A percentile compares a stretch with the other conserved stretches of the same genome.
phyloP scores from a whole-genome alignment of 2,888 invertebrate genomes.

The Polydesmus complanatus region DNA sequence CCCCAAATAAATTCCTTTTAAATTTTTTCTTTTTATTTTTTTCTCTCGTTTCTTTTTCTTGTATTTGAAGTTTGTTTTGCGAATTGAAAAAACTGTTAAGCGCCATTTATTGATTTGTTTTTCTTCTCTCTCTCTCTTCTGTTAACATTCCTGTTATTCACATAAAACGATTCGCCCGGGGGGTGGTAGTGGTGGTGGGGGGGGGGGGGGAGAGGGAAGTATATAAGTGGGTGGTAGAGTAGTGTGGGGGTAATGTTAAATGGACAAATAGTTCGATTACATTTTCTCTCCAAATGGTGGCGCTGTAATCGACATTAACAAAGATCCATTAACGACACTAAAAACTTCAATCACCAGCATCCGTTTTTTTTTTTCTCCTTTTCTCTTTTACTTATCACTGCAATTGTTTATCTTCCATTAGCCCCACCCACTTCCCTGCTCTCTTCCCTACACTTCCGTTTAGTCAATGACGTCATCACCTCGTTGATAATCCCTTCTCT shows the following conservation, averaged over 20 bases:
- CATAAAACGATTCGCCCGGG: not conserved
- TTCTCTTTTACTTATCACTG: not conserved
- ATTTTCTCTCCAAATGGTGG: not conserved
- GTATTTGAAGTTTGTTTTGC: no score
- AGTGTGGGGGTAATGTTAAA: not conserved
- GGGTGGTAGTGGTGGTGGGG: no score
- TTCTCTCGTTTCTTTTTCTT: no score
- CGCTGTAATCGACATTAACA: not conserved
- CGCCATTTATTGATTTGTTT: no score
- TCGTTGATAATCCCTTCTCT: no score
- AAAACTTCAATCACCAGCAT: not conserved
- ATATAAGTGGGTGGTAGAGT: not conserved
- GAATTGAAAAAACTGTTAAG: no score
- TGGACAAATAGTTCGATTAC: not conserved
- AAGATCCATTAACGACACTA: not conserved
- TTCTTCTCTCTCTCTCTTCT: no score
- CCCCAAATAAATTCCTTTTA: no score
- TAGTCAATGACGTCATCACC: no score
- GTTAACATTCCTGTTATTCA: no score
- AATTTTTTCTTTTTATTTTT: no score
- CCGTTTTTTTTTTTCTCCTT: not conserved
- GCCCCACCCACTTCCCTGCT: not conserved
- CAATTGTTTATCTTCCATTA: not conserved
- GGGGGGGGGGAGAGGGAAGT: not conserved
- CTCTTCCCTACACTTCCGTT: not conserved